A percentile compares a stretch with the other conserved stretches of the same genome.
Evolutionary conservation across 2,888 invertebrate genomes (phyloP).

Genomic region (Crepidodera aurea): DNA sequence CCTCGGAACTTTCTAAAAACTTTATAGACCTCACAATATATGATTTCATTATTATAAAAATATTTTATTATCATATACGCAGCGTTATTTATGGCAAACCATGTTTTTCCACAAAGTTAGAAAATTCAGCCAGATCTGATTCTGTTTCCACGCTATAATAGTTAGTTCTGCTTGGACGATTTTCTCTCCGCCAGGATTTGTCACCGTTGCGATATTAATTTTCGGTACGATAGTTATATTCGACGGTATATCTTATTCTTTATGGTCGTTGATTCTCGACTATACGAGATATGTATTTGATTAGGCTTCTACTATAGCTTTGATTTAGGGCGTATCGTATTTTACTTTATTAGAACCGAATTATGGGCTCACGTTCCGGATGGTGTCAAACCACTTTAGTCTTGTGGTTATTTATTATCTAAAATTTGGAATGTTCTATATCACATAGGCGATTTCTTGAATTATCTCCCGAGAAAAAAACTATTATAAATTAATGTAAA

Average conservation of each 20-base stretch:
- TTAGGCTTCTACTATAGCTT: conserved; percentile 32
- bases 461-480: too few relatives aligned
- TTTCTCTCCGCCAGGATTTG: conserved; percentile 55
- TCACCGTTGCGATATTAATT: conserved; percentile 55
- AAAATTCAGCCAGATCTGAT: conserved; percentile 18
- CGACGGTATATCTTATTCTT: conserved; percentile 42
- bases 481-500: too few relatives aligned
- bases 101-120: too few relatives aligned
- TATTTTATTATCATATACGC: too few relatives aligned
- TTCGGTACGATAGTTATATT: conserved; percentile 46
- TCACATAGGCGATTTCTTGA: too few relatives aligned
- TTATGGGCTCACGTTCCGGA: conserved; percentile 5
- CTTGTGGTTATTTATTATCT: conserved; percentile 5
- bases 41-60: too few relatives aligned
- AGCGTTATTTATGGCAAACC: too few relatives aligned
- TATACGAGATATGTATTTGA: conserved; percentile 42
- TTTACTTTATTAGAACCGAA: conserved; percentile 19
- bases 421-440: neutral
- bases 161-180: conserved; percentile 54
- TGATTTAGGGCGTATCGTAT: conserved; percentile 20
- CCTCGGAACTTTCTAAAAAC: too few relatives aligned
- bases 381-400: neutral
- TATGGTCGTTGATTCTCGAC: conserved; percentile 45
- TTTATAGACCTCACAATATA: too few relatives aligned
- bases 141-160: conserved; percentile 44